phyloP scores from a whole-genome alignment of 1,140 invertebrate genomes.

The Atopsyche davidsoni region DNA sequence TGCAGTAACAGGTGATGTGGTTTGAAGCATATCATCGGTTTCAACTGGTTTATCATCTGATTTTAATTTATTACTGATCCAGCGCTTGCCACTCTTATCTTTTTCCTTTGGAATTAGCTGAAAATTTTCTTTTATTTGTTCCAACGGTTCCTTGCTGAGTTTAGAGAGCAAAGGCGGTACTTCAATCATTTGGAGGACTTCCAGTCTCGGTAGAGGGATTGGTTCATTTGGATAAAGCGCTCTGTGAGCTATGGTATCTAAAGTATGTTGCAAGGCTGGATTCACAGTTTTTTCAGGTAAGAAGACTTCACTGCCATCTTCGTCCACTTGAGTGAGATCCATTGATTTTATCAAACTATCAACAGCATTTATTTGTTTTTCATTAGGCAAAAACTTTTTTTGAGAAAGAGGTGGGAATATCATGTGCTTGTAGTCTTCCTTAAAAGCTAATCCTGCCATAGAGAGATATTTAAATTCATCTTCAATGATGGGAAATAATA shows the following conservation, averaged over 20 bases:
- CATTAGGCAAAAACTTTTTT: constrained; percentile 36
- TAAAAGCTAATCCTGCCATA: constrained; percentile 39
- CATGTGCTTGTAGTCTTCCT: constrained; percentile 45
- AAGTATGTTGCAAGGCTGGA: constrained; percentile 41
- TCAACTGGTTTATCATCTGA: constrained; percentile 24
- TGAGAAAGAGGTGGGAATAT: constrained; percentile 39
- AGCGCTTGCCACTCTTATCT: constrained; percentile 29
- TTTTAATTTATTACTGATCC: constrained; percentile 28
- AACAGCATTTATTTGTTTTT: constrained; percentile 42
- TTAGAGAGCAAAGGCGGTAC: constrained; percentile 38
- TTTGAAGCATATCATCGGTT: constrained; percentile 31
- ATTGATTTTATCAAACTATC: constrained; percentile 44
- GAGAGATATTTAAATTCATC: constrained; percentile 35
- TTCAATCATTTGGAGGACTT: constrained; percentile 43
- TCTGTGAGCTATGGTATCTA: constrained; percentile 43
- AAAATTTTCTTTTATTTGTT: constrained; percentile 40
- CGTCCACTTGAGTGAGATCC: constrained; percentile 43
- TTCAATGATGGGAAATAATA: constrained; percentile 43
- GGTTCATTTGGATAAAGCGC: constrained; percentile 42
- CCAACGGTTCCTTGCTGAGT: constrained; percentile 34
- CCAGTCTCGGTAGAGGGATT: constrained; percentile 40
- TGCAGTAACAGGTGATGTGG: constrained; percentile 24
- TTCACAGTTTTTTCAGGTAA: constrained; percentile 41
- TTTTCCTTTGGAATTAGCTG: constrained; percentile 39
- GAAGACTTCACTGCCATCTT: constrained; percentile 43